Evolutionary conservation across 92 coral and sea anemone species (phyloP).

Genomic region (Galaxea fascicularis): DNA sequence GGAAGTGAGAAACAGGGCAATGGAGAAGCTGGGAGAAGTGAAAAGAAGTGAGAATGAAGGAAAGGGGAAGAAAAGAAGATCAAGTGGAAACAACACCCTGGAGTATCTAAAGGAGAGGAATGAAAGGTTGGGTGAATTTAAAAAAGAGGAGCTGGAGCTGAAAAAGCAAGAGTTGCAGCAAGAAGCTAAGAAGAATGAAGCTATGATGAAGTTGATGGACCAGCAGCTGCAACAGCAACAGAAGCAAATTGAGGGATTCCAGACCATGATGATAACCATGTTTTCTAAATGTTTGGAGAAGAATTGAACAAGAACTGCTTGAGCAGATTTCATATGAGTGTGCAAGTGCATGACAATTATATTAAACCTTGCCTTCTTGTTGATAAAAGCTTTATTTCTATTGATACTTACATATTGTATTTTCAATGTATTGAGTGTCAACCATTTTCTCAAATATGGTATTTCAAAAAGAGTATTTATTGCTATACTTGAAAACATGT

Average conservation of each 20-base stretch:
- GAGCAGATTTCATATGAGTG: constrained; percentile 31
- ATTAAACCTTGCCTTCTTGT: constrained; percentile 8
- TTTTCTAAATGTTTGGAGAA: constrained; percentile 33
- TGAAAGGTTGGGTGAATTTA: constrained; percentile 17
- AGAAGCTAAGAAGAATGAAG: constrained; percentile 14
- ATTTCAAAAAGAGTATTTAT: constrained; percentile 17
- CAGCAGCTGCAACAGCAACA: constrained; percentile 2
- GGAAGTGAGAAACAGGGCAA: constrained; percentile 28
- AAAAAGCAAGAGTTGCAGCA: constrained; percentile 35
- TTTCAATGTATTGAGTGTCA: constrained; percentile 11
- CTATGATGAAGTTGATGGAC: constrained; percentile 9
- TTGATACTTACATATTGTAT: constrained; percentile 18
- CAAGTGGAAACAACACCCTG: constrained; percentile 34
- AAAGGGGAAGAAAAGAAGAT: no score
- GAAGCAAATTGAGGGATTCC: constrained; percentile 12
- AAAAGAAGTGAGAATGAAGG: neutral
- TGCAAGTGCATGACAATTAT: constrained; percentile 18
- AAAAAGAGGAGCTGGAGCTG: constrained; percentile 32
- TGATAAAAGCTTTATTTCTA: no score
- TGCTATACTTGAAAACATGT: constrained; percentile 23
- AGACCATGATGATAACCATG: constrained; percentile 32
- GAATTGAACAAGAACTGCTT: constrained; percentile 19
- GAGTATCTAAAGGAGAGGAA: constrained; percentile 31
- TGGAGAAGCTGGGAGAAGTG: constrained; percentile 20
- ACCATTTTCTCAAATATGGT: constrained; percentile 21